Evolutionary conservation across 2,888 invertebrate species (phyloP), one percentile per base, ranked within the genome.

Genomic region (Octonoba sinensis): DNA sequence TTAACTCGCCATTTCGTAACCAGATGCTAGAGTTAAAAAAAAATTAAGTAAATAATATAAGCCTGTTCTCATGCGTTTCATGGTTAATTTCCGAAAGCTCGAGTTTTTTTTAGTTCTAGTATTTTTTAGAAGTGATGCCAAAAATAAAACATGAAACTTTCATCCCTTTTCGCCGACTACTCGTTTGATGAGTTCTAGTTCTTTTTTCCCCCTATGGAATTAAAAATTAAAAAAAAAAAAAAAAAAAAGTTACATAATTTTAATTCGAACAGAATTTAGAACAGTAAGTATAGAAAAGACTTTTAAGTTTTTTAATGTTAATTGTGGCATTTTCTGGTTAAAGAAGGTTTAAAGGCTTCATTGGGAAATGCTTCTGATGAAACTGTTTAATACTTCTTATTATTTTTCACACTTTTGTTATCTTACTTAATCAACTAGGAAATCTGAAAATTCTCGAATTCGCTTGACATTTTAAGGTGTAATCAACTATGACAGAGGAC

Each of bases 1-100:
- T 59, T 51, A 47, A 44, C 54, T 20, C 15, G 18, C 36, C n/a
- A 59, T 15, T 57, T 47, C 59, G 24, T 75, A 59, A 59, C 66
- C 46, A 67, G 67, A 44, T 59, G 47, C 49, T 64, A 73, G 56
- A 65, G 27, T 16, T 24, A 46, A 62, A 51, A 65, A 22, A 62
- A 49, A 20, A 72, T 1, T 13, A 24, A 60, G 16, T 51, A 62
- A 36, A 54, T 36, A 54, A n/a, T 18, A 54, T 18, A 15, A 8
- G 65, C 62, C 64, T 51, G 24, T 72, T 67, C 74, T 59, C 46
- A 59, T 8, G 27, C 59, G 36, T 66, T 36, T 75, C 59, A 67
- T 60, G 75, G 66, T 66, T 75, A 75, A 75, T 75, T 75, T 75
- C 59, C 47, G 3, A 66, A 75, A 67, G 59, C 18, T 46, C n/a